These are phyloP conservation scores for Shargacucullia verbasci DNA, from an alignment of 2,888 invertebrate species.

Conservation along the genomic window DNA sequence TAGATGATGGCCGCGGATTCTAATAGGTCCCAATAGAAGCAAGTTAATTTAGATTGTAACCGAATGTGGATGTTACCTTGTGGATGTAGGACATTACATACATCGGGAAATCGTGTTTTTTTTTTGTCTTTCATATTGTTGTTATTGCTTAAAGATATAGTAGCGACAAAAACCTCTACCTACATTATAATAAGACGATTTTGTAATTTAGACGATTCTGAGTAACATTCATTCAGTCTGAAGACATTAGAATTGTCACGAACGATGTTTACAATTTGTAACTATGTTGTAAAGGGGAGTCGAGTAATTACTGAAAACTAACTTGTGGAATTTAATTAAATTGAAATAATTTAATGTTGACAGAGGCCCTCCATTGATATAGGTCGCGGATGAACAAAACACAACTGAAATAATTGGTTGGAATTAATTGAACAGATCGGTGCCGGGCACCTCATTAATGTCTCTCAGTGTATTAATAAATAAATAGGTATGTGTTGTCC, in stretches of 20 bases:
- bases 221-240: constrained; percentile 1
- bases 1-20: not conserved
- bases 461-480: constrained; percentile 21
- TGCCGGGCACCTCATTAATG: constrained; percentile 39
- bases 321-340: constrained; percentile 64
- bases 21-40: constrained; percentile 2
- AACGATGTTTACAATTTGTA: constrained; percentile 22
- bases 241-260: constrained; percentile 9
- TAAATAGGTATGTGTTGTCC: constrained; percentile 9
- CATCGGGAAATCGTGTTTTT: no score
- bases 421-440: constrained; percentile 49
- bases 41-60: constrained; percentile 1
- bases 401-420: constrained; percentile 55
- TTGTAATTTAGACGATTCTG: not conserved
- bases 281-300: constrained; percentile 21
- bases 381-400: constrained; percentile 51
- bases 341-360: constrained; percentile 65
- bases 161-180: no score
- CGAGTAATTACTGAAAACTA: constrained; percentile 55
- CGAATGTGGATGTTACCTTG: not conserved
- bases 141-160: no score
- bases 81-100: no score
- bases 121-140: no score
- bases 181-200: not conserved
- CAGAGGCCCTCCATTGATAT: constrained; percentile 55